Evolutionary conservation across 2,113 vertebrate genomes (phyloP), one percentile per base, ranked within the genome.

Genomic region (Spermophilus dauricus): DNA sequence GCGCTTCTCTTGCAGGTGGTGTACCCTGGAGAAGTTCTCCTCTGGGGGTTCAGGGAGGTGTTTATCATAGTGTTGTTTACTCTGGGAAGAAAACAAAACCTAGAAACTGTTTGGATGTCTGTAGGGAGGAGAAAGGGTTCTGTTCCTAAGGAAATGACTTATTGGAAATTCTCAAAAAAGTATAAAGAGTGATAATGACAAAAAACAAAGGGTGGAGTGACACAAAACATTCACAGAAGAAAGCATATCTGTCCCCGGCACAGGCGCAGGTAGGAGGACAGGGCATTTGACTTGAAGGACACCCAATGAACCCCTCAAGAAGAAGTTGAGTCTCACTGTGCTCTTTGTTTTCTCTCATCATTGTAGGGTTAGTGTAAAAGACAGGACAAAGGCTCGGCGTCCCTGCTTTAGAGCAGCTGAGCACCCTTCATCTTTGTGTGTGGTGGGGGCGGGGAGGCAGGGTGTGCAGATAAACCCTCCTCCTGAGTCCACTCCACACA

Each of bases 381-480:
- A 83, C 39, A 89, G 81, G 78, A 22, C 12, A 82, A 32, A 30
- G 24, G 96, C 89, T 89, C 94, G 7, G 51, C 82, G 12, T 76
- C 67, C 91, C 88, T 89, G 24, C 7, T 73, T 78, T 91, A 91
- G 97, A 73, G 69, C 81, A 86, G 87, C 91, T 91, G 3, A 83
- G 72, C 86, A 76, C 86, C 34, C 84, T 73, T 78, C 32, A 42
- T 78, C 95, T 98, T 61, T 51, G 24, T 89, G 80, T 92, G 82
- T 42, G 80, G 48, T 11, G 17, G 37, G 12, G 22, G 32, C 6
- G 17, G 22, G 22, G 2, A 26, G 37, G 30, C 37, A 5, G 42
- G 10, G 7, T 45, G 26, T 85, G 5, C 26, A 82, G 91, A 58
- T 67, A 58, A 45, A 51, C 53, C 37, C n/a, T 34, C 89, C 95